Percentiles rank a stretch among this genome's conserved stretches.
Evolutionary conservation across 1,140 invertebrate genomes (phyloP).

Genomic region (Chrysomallon squamiferum): DNA sequence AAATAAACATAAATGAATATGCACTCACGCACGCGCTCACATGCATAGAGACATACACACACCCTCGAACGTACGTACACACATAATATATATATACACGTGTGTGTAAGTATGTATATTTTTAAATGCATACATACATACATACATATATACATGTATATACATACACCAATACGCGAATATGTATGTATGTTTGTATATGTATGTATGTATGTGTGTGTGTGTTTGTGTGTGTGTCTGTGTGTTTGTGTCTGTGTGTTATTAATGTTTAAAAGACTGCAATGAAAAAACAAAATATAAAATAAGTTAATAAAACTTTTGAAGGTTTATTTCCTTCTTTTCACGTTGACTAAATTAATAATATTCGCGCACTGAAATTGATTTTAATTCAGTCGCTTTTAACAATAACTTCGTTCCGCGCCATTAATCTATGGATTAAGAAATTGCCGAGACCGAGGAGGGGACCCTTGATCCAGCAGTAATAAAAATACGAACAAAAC

Average conservation of each 20-base stretch:
- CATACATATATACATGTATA: background rate
- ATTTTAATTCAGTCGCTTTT: too few species aligned
- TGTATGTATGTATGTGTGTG: background rate
- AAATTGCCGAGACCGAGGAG: too few species aligned
- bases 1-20: slow-evolving; percentile 1
- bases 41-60: slow-evolving; percentile 6
- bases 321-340: too few species aligned
- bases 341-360: too few species aligned
- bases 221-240: background rate
- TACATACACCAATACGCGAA: background rate
- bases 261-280: background rate
- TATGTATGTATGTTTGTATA: background rate
- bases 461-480: too few species aligned
- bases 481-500: too few species aligned
- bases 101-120: background rate
- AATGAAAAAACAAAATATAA: background rate
- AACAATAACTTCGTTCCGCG: too few species aligned
- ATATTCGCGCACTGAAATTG: too few species aligned
- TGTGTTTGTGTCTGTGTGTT: background rate
- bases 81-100: background rate
- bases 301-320: too few species aligned
- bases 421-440: too few species aligned
- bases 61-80: background rate
- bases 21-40: slow-evolving; percentile 1
- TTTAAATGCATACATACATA: background rate